Evolutionary conservation across 2,113 vertebrate genomes (phyloP).

Genomic region (Butorides virescens): DNA sequence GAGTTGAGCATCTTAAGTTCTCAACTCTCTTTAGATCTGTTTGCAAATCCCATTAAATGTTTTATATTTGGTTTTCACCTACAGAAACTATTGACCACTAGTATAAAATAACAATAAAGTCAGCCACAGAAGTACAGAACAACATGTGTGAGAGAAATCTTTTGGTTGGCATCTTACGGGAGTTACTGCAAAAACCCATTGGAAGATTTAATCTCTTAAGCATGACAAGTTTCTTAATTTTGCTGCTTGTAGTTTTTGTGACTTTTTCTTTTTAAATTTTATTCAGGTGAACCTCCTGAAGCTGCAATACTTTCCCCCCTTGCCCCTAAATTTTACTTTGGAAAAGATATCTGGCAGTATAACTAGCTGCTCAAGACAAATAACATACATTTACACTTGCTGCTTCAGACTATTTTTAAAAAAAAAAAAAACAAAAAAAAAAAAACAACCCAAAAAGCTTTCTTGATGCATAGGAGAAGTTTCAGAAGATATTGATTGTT

Average conservation of each 20-base stretch:
- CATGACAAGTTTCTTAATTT: background rate
- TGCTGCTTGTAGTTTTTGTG: background rate
- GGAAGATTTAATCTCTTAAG: background rate
- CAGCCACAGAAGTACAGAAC: background rate
- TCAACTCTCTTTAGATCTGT: background rate
- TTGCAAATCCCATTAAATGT: background rate
- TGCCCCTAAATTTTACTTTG: background rate
- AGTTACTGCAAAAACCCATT: background rate
- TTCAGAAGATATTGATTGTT: background rate
- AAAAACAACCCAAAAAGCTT: background rate
- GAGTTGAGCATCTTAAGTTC: background rate
- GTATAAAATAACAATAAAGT: background rate
- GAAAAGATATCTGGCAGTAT: background rate
- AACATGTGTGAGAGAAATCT: background rate
- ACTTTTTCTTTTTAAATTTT: no score
- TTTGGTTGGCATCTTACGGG: background rate
- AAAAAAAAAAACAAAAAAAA: background rate
- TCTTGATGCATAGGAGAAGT: constrained; percentile 5
- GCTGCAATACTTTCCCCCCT: accelerated
- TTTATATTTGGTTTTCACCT: background rate
- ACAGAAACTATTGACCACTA: background rate
- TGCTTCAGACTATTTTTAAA: background rate
- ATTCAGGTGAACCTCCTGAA: background rate
- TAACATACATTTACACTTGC: background rate
- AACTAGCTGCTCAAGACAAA: background rate